These are phyloP conservation scores for Panurus biarmicus DNA, from an alignment of 2,113 vertebrate genomes.

Conservation along the genomic window DNA sequence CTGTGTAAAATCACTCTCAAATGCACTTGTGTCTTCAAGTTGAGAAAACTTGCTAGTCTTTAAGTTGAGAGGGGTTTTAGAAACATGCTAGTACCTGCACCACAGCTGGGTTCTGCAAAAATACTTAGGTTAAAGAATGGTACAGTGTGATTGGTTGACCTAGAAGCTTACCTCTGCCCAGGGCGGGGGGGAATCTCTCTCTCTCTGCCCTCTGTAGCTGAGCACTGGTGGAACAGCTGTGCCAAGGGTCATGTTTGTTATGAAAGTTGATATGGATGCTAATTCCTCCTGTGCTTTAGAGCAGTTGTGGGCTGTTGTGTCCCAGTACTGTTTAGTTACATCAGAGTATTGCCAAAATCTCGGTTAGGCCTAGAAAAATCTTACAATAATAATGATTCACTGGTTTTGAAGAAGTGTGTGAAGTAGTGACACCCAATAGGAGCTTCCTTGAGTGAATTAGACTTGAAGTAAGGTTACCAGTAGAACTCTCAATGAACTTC, in stretches of 20 bases:
- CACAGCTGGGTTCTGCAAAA: not conserved
- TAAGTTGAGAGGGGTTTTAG: not conserved
- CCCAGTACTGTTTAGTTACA: fast-evolving
- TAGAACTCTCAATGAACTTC: not conserved
- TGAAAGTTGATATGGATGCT: not conserved
- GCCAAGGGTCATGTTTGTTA: not conserved
- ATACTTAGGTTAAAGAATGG: fast-evolving
- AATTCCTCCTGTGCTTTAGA: not conserved
- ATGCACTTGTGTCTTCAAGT: not conserved
- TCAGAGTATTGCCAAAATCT: not conserved
- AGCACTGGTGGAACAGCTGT: not conserved
- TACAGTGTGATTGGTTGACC: fast-evolving
- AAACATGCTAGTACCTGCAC: fast-evolving
- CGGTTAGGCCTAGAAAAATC: fast-evolving
- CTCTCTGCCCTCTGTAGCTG: not conserved
- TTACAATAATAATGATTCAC: not conserved
- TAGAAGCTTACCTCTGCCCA: not conserved
- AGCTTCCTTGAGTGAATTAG: not conserved
- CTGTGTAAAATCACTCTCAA: not conserved
- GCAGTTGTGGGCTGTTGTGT: not conserved
- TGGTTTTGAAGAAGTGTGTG: not conserved
- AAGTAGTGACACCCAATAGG: not conserved
- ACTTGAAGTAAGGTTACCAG: not conserved
- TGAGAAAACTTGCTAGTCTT: no score
- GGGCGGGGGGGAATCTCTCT: not conserved